A percentile compares a stretch with the other conserved stretches of the same genome.
Evolutionary conservation across 1,140 invertebrate genomes (phyloP).

Genomic region (Brachystomella parvula): DNA sequence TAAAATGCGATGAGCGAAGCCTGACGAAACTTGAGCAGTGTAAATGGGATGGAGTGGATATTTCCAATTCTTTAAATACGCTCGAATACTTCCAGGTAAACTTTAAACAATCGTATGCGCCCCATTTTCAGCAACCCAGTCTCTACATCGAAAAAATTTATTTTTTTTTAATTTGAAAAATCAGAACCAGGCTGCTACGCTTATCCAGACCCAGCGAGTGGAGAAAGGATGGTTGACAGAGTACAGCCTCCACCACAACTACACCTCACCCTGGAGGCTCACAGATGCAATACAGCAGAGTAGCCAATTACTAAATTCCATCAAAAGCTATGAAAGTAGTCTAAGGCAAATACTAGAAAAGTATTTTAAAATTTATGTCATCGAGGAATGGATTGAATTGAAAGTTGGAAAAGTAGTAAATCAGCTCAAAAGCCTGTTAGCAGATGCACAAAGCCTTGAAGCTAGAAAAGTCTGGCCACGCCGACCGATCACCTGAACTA

Average conservation of each 20-base stretch:
- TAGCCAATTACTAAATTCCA: conserved; percentile 5
- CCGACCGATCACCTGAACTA: too few species aligned
- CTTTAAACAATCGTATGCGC: background rate
- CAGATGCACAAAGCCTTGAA: conserved; percentile 11
- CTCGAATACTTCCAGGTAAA: conserved; percentile 19
- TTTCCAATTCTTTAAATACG: conserved; percentile 1
- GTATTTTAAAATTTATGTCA: conserved; percentile 15
- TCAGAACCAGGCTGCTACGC: background rate
- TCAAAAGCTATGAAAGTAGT: conserved; percentile 13
- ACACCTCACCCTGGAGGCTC: conserved; percentile 25
- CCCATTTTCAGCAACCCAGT: too few species aligned
- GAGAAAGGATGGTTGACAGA: conserved; percentile 24
- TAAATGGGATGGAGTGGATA: conserved; percentile 14
- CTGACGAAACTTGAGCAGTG: background rate
- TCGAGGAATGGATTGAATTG: conserved; percentile 23
- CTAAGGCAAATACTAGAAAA: background rate
- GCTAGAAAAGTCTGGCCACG: conserved; percentile 10
- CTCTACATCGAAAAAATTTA: too few species aligned
- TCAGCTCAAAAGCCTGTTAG: conserved; percentile 1
- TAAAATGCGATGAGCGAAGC: conserved; percentile 10
- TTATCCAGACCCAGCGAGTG: background rate
- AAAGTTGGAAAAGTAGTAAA: background rate
- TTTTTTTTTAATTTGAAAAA: background rate
- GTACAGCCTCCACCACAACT: conserved; percentile 18
- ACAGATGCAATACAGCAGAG: conserved; percentile 15